A percentile compares a stretch with the other conserved stretches of the same genome.
Conservation (phyloP, 1,140 invertebrate genomes). For the Arion vulgaris region DNA sequence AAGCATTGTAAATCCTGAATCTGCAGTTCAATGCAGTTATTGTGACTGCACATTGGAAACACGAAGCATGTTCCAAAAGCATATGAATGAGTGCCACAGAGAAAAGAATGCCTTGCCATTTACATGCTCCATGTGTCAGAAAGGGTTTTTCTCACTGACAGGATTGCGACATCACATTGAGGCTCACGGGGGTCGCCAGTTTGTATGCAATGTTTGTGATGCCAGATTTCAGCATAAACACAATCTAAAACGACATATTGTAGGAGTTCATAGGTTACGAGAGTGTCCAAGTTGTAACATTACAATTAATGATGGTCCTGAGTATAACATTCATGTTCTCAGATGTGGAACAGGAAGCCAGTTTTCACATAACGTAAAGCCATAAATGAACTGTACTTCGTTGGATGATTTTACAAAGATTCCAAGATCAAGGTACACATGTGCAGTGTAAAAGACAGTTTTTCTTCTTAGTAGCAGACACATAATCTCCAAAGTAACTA, state of each 20-base stretch:
- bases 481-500: not conserved
- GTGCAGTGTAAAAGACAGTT: not conserved
- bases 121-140: slow-evolving; percentile 28
- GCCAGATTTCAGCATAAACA: slow-evolving; percentile 24
- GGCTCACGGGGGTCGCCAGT: slow-evolving; percentile 15
- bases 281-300: not conserved
- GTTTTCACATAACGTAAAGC: not conserved
- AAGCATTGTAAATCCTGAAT: not conserved
- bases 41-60: not conserved
- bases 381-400: not conserved
- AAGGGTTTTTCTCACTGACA: slow-evolving; percentile 32
- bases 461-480: not conserved
- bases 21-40: slow-evolving; percentile 14
- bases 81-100: slow-evolving; percentile 22
- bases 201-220: slow-evolving; percentile 25
- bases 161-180: slow-evolving; percentile 10
- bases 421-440: not conserved
- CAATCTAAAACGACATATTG: slow-evolving; percentile 16
- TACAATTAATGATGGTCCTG: not conserved
- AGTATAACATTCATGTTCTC: slow-evolving; percentile 16
- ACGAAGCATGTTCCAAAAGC: slow-evolving; percentile 17
- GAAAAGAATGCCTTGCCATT: slow-evolving; percentile 24
- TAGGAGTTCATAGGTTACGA: slow-evolving; percentile 16
- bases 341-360: slow-evolving; percentile 5
- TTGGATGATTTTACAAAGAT: not conserved